Conservation (phyloP, 1,140 invertebrate genomes). For the Hycleus phaleratus region DNA sequence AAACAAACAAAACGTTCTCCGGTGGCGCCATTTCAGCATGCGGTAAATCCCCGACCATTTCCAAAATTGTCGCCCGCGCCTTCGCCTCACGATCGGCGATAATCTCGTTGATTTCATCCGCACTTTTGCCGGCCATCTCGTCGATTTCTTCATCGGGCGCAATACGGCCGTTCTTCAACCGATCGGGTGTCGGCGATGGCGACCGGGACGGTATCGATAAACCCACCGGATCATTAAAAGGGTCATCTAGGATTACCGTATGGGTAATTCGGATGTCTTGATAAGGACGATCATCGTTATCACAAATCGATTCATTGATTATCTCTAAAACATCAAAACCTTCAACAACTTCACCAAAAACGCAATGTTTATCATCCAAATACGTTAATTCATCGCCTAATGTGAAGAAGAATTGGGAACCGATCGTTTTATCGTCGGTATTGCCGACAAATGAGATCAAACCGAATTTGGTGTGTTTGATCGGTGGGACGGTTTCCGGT, state of each 20-base stretch:
- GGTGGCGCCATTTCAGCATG: constrained; percentile 96
- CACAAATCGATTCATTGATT: constrained; percentile 92
- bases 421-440: constrained; percentile 78
- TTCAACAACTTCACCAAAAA: constrained; percentile 94
- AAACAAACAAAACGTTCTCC: constrained; percentile 99
- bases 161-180: constrained; percentile 75
- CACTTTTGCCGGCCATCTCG: constrained; percentile 76
- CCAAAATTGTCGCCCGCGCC: constrained; percentile 92
- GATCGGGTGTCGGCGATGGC: constrained; percentile 78
- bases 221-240: constrained; percentile 80
- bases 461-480: constrained; percentile 82
- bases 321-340: constrained; percentile 75
- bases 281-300: constrained; percentile 84
- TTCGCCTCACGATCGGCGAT: constrained; percentile 88
- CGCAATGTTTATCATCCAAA: constrained; percentile 88
- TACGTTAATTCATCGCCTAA: constrained; percentile 83
- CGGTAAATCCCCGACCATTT: constrained; percentile 97
- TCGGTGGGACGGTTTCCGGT: constrained; percentile 81
- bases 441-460: constrained; percentile 86
- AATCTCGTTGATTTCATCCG: constrained; percentile 80
- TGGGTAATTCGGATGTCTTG: constrained; percentile 97
- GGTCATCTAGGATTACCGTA: constrained; percentile 94
- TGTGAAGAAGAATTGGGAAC: constrained; percentile 97
- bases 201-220: constrained; percentile 74
- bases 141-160: constrained; percentile 93